Evolutionary conservation across 2,888 invertebrate genomes (phyloP), one percentile per base, ranked within the genome.

Genomic region (Scelioninae gen. 1): DNA sequence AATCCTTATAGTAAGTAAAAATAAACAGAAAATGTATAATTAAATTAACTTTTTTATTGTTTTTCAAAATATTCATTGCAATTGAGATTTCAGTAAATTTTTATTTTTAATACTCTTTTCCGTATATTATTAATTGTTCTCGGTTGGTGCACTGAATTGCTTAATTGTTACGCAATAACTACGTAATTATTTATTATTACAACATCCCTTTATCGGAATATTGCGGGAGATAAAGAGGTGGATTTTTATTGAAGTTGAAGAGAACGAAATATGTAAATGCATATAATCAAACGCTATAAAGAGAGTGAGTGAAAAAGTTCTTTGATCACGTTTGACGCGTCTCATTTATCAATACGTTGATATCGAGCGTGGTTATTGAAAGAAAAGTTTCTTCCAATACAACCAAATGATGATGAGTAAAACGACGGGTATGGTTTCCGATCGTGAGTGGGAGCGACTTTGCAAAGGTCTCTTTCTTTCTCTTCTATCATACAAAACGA

Each of bases 371-470:
- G 66, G 58, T 76, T 78, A 81, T 81, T 66, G 76, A 71, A 81
- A 71, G 71, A 84, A 75, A 71, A 75, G 77, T 80, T 77, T 77
- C 79, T 83, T 69, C 63, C 32, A 75, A 76, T 76, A 72, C 55
- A 63, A 68, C 60, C 71, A 65, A 58, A 78, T 65, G 71, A 72
- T 71, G 76, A 74, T 81, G 74, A 74, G 71, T 60, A 56, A 75
- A 82, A 82, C 56, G 80, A 68, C 76, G 63, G 69, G 80, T 74
- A 77, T 77, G 69, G 81, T 83, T 76, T 83, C 68, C 76, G 69
- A 83, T 81, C 83, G 83, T 84, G 84, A 84, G 84, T 84, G 69
- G 84, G 84, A 84, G 84, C 81, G 84, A 82, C 71, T 62, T 51
- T 74, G 80, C 71, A 84, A 84, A 84, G 84, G 84, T 82, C 84